phyloP scores from a whole-genome alignment of 2,888 invertebrate species.

The Andrena praecox region DNA sequence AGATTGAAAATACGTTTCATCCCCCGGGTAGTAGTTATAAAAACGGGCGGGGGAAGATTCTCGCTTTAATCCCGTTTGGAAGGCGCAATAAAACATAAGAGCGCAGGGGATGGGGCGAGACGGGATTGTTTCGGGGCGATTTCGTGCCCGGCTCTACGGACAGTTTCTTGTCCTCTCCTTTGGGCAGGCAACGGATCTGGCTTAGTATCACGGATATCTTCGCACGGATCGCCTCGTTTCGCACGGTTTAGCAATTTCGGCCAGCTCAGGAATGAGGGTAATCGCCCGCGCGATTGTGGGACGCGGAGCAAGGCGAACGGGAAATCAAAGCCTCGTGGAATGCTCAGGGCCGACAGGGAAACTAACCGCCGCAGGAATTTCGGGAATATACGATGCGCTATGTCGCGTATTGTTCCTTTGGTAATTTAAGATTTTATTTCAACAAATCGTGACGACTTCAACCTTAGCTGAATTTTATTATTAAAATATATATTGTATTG shows the following conservation, averaged over 20 bases:
- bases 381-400: background rate
- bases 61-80: constrained; percentile 40
- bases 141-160: constrained; percentile 10
- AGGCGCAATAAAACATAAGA: constrained; percentile 19
- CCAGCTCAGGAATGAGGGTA: background rate
- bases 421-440: background rate
- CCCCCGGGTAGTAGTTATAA: background rate
- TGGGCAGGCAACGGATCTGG: background rate
- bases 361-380: background rate
- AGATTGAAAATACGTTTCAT: constrained; percentile 12
- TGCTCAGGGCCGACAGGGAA: background rate
- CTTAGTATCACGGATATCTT: constrained; percentile 18
- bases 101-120: background rate
- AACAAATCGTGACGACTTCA: too few relatives aligned
- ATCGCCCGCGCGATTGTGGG: background rate
- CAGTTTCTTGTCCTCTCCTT: constrained; percentile 34
- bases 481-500: too few relatives aligned
- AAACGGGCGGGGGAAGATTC: constrained; percentile 14
- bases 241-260: constrained; percentile 28
- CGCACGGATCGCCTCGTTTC: constrained; percentile 19
- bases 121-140: constrained; percentile 43
- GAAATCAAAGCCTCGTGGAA: background rate
- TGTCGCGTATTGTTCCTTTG: background rate
- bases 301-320: too few relatives aligned
- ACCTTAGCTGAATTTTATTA: too few relatives aligned